A percentile compares a stretch with the other conserved stretches of the same genome.
These are phyloP conservation scores for Lydus trimaculatus DNA, from an alignment of 2,888 invertebrate genomes.

Conservation along the genomic window DNA sequence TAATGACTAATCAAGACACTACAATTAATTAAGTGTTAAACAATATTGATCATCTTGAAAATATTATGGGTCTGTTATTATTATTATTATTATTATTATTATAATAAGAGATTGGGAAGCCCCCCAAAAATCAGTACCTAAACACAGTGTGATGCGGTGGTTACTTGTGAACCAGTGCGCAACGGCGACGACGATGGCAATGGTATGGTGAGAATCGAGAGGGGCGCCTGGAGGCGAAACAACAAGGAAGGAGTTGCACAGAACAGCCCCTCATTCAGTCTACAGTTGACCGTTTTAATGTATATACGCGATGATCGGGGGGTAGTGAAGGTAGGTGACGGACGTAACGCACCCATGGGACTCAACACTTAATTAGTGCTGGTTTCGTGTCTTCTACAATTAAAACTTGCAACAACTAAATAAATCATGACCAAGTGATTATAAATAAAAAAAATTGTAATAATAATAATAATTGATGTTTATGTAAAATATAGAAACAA, in stretches of 20 bases:
- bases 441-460: too few relatives aligned
- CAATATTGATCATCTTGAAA: conserved; percentile 21
- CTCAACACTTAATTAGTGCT: conserved; percentile 26
- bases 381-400: conserved; percentile 42
- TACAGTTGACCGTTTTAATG: conserved; percentile 61
- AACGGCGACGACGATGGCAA: conserved; percentile 50
- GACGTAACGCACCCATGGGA: conserved; percentile 21
- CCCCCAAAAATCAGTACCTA: conserved; percentile 54
- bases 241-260: conserved; percentile 54
- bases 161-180: conserved; percentile 60
- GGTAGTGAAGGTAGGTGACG: conserved; percentile 8
- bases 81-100: too few relatives aligned
- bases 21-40: not conserved
- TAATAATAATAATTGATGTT: not conserved
- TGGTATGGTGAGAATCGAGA: conserved; percentile 48
- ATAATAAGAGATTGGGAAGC: conserved; percentile 37
- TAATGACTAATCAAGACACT: not conserved
- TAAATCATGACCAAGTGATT: not conserved
- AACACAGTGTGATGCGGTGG: conserved; percentile 57
- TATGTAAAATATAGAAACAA: not conserved
- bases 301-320: conserved; percentile 58
- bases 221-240: conserved; percentile 62
- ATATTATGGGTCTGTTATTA: too few relatives aligned
- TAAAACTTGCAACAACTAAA: conserved; percentile 26
- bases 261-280: conserved; percentile 59